Conservation (phyloP, 2,797 vertebrate genomes). For the Pipistrellus pygmaeus region DNA sequence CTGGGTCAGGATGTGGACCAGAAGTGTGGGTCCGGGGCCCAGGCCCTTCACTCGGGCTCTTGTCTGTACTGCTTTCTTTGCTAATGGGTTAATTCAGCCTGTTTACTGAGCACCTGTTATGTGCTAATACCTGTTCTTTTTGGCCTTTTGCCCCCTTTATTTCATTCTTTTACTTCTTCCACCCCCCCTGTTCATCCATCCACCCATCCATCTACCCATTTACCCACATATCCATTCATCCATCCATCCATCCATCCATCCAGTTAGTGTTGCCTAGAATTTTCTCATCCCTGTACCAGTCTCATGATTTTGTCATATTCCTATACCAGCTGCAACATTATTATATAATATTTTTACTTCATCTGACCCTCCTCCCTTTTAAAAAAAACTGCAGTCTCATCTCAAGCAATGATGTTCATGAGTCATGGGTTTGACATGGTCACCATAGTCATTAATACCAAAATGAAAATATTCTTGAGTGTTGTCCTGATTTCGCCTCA, state of each 20-base stretch:
- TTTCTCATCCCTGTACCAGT: background rate
- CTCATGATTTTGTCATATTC: background rate
- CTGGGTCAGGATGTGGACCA: background rate
- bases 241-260: too few relatives aligned
- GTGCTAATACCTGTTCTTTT: background rate
- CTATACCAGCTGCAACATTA: background rate
- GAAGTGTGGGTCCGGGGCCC: background rate
- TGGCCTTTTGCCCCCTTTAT: background rate
- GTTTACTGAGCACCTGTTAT: background rate
- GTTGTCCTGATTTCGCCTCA: fast-evolving
- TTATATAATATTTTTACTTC: background rate
- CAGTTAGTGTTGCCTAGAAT: background rate
- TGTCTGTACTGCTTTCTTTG: background rate
- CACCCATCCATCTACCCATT: too few relatives aligned
- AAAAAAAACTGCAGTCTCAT: background rate
- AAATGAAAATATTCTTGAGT: background rate
- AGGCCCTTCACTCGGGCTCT: background rate
- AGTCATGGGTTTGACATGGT: background rate
- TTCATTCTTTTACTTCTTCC: background rate
- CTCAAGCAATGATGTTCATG: background rate
- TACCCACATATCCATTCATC: too few relatives aligned
- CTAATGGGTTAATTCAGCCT: background rate
- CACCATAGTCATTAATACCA: background rate
- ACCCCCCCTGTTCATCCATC: background rate
- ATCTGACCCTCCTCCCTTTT: background rate